Evolutionary conservation across 2,888 invertebrate species (phyloP).

Genomic region (Phengaris arion): DNA sequence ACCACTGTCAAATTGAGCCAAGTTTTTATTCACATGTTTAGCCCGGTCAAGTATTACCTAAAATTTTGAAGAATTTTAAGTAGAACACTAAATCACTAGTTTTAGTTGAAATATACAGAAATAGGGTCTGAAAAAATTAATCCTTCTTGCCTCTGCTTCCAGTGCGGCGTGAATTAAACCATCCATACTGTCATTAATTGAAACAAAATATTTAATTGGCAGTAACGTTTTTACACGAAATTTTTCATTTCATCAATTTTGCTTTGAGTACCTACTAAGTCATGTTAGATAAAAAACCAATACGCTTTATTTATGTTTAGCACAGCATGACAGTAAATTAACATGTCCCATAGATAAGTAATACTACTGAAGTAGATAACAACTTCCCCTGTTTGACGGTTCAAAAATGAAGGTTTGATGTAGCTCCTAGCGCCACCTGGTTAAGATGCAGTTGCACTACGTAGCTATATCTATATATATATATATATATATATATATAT

Average conservation of each 20-base stretch:
- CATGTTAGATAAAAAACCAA: constrained; percentile 76
- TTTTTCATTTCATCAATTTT: constrained; percentile 71
- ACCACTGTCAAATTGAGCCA: constrained; percentile 72
- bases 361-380: too few relatives aligned
- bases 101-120: constrained; percentile 36
- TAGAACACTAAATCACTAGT: constrained; percentile 31
- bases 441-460: too few relatives aligned
- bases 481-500: too few relatives aligned
- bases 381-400: too few relatives aligned
- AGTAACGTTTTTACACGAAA: constrained; percentile 63
- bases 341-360: too few relatives aligned
- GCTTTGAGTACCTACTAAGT: constrained; percentile 75
- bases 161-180: constrained; percentile 80
- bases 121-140: constrained; percentile 53
- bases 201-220: constrained; percentile 68
- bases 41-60: constrained; percentile 74
- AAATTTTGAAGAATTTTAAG: constrained; percentile 46
- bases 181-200: constrained; percentile 78
- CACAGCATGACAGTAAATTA: constrained; percentile 78
- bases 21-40: constrained; percentile 73
- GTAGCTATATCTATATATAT: too few relatives aligned
- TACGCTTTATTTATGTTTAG: constrained; percentile 79
- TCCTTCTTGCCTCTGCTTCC: constrained; percentile 74
- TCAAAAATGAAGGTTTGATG: too few relatives aligned
- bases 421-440: too few relatives aligned